phyloP scores from a whole-genome alignment of 37 sponge, comb jelly and placozoan genomes.

The Oopsacas minuta region DNA sequence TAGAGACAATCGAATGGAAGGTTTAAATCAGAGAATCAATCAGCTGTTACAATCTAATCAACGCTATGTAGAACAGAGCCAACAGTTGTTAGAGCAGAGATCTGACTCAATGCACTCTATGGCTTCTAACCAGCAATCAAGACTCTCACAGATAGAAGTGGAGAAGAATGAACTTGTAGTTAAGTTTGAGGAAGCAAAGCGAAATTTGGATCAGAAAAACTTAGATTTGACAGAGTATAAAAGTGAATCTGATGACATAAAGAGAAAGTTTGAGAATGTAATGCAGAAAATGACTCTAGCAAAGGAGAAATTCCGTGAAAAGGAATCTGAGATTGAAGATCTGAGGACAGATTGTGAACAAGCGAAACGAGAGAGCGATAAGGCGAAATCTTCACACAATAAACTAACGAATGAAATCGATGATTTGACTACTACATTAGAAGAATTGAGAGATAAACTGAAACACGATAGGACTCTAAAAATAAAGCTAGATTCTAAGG shows the following conservation, averaged over 20 bases:
- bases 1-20: constrained; percentile 72
- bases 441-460: not conserved
- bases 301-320: not conserved
- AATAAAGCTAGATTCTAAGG: constrained; percentile 27
- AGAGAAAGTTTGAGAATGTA: constrained; percentile 23
- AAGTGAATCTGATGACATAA: constrained; percentile 41
- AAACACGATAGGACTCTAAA: not conserved
- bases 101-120: constrained; percentile 85
- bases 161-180: constrained; percentile 41
- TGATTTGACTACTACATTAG: not conserved
- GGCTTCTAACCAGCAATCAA: constrained; percentile 63
- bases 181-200: constrained; percentile 5
- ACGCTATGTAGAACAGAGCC: constrained; percentile 86
- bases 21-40: constrained; percentile 75
- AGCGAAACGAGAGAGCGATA: not conserved
- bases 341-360: not conserved
- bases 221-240: constrained; percentile 6
- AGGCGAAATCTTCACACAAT: not conserved
- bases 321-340: constrained; percentile 7
- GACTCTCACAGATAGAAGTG: constrained; percentile 65
- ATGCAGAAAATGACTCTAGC: constrained; percentile 1
- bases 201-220: constrained; percentile 8
- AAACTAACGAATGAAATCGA: not conserved
- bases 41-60: constrained; percentile 84
- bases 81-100: constrained; percentile 74